Conservation (phyloP, 2,888 invertebrate genomes). For the Mimumesa dahlbomi region DNA sequence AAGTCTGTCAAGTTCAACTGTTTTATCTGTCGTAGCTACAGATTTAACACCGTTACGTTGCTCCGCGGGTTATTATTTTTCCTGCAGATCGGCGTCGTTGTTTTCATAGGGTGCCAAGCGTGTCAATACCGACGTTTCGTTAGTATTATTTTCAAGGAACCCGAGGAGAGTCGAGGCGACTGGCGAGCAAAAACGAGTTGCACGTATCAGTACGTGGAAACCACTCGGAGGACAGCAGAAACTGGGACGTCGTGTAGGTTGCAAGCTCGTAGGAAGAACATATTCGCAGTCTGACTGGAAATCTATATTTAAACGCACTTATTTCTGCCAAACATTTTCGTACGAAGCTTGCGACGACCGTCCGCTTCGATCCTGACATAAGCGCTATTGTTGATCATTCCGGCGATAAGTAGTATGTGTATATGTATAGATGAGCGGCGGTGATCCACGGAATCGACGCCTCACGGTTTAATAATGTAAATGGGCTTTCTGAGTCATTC, state of each 20-base stretch:
- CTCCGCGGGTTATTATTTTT: too few species aligned
- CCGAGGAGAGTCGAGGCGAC: background rate
- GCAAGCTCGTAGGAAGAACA: constrained; percentile 66
- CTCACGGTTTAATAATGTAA: background rate
- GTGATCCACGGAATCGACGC: background rate
- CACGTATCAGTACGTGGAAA: background rate
- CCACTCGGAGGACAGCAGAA: constrained; percentile 22
- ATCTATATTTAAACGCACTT: constrained; percentile 67
- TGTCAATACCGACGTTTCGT: too few species aligned
- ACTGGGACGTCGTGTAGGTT: constrained; percentile 61
- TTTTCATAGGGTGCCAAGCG: too few species aligned
- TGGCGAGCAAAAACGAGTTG: background rate
- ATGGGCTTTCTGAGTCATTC: constrained; percentile 9
- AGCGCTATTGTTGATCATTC: constrained; percentile 41
- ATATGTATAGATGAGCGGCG: background rate
- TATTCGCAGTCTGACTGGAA: constrained; percentile 63
- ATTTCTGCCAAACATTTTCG: constrained; percentile 38
- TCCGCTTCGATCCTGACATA: constrained; percentile 36
- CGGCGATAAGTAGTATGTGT: constrained; percentile 14
- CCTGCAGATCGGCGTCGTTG: too few species aligned
- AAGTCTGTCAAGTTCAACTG: constrained; percentile 37
- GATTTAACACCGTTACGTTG: too few species aligned
- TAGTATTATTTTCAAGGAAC: constrained; percentile 3
- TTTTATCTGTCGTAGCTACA: too few species aligned
- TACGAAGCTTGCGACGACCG: constrained; percentile 23